Evolutionary conservation across 92 coral and sea anemone genomes (phyloP).

Genomic region (Siderastrea siderea): DNA sequence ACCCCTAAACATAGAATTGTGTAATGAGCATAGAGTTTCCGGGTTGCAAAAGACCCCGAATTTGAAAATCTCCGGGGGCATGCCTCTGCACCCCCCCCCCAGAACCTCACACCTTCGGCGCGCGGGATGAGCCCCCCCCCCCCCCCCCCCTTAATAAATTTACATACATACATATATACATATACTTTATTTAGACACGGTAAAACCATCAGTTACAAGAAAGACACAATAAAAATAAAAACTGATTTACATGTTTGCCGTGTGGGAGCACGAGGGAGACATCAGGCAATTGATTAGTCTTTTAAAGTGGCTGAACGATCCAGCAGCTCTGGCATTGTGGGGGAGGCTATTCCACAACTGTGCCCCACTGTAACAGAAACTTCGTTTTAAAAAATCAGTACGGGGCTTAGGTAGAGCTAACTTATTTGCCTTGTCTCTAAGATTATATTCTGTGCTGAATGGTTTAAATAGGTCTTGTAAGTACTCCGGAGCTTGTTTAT

Average conservation of each 20-base stretch:
- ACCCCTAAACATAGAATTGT: too few species aligned
- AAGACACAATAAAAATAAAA: not conserved
- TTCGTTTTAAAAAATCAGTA: conserved; percentile 12
- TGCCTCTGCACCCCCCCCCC: too few species aligned
- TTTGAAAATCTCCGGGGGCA: too few species aligned
- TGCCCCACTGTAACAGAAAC: conserved; percentile 25
- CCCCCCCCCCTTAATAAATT: too few species aligned
- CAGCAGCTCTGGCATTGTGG: not conserved
- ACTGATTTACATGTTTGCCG: conserved; percentile 30
- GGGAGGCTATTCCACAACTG: conserved; percentile 15
- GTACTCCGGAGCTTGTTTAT: not conserved
- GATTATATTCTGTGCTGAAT: not conserved
- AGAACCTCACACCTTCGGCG: too few species aligned
- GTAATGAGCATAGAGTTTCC: too few species aligned
- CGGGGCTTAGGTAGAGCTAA: conserved; percentile 17
- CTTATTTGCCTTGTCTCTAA: not conserved
- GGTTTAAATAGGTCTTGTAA: not conserved
- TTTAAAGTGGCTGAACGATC: not conserved
- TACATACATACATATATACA: too few species aligned
- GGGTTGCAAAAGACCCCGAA: too few species aligned
- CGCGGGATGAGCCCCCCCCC: too few species aligned
- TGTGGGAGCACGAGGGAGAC: not conserved
- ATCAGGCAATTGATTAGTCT: not conserved
- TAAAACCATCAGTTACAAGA: too few species aligned
- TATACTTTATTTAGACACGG: too few species aligned